Base-by-base conservation (phyloP, 2,888 invertebrate genomes). In the Drosophila macrospina region DNA sequence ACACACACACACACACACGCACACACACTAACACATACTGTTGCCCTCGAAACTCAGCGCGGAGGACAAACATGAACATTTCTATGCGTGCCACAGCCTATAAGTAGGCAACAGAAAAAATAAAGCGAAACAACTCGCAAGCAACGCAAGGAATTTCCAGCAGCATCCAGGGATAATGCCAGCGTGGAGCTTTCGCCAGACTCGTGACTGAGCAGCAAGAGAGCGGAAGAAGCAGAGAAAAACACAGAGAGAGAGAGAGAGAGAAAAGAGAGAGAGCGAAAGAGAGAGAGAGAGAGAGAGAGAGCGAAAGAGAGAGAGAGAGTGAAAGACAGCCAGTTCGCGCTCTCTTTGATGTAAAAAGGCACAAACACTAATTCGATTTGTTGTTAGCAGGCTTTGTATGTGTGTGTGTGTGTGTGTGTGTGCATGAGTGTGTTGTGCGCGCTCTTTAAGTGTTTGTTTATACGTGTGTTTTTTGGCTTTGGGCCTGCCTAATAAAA, bases 121-220 rank as follows among this genome's bases (percentile, higher is more conserved):
- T 41, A 45, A 52, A 44, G 41, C 30, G 39, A 26, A 44, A 54
- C 41, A 54, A 42, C 15, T 52, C 28, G 50, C 41, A 42, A 42
- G 47, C 37, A 59, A 61, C 57, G 70, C 57, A 60, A 73, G 79
- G 67, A 71, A 77, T 74, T 88, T 85, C 88, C 85, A 88, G 80
- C 83, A 88, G 80, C 85, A 85, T 85, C 85, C 85, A 85, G 85
- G 85, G 88, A 85, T 85, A 88, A 85, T 74, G 82, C 82, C 71
- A 69, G 80, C 80, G 68, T 55, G 69, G 87, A 88, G 85, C 85
- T 85, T 85, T 84, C 66, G 69, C 73, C 63, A 44, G 65, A 81
- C 81, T 66, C 73, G 69, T 77, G 80, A 64, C 61, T 59, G 47
- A 60, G 16, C 24, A 51, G 34, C 32, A n/a, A 26, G 48, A 32